Base-by-base conservation (phyloP, 92 coral and sea anemone species). In the Epizoanthus rinbou region DNA sequence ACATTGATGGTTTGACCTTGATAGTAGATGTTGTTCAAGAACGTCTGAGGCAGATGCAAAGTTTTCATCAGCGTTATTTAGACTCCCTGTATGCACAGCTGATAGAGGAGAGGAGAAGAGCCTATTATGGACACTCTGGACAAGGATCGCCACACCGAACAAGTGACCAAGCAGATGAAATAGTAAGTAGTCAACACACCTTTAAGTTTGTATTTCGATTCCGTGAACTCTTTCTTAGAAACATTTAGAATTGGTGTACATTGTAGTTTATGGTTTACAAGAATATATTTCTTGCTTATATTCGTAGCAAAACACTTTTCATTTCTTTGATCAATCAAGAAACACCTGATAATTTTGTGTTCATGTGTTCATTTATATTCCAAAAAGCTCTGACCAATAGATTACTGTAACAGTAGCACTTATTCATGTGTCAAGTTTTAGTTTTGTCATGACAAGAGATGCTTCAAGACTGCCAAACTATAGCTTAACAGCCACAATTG, bases 1-100 rank as follows among this genome's bases (percentile, higher is more conserved):
- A 94, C 73, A 82, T 81, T 22, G 98, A 95, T 76, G 98, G 98
- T 3, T 80, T 95, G 72, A 90, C 98, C 3, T 35, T 86, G 17
- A 79, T 86, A 39, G 80, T 84, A 2, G 95, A 95, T 85, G 90
- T 88, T 15, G 94, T 94, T 15, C 98, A 95, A 86, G 92, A 94
- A 24, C 87, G 98, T 24, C 91, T 95, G 24, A 84, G 88, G 64
- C 94, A 93, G 81, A 90, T 95, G 31, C 94, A 95, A 41, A 67
- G 88, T 88, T 63, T 57, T 21, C 90, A 95, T 64, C 98, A 89
- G 71, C 93, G 80, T 15, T 80, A 85, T 52, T 67, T 95, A 47
- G 96, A 94, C 50, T 85, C 83, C 1, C 74, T 95, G 69, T 93
- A 85, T 37, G 74, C 85, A 47, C 93, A 93, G 85, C 83, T 95